Evolutionary conservation across 2,888 invertebrate genomes (phyloP).

Genomic region (Mythimna vitellina): DNA sequence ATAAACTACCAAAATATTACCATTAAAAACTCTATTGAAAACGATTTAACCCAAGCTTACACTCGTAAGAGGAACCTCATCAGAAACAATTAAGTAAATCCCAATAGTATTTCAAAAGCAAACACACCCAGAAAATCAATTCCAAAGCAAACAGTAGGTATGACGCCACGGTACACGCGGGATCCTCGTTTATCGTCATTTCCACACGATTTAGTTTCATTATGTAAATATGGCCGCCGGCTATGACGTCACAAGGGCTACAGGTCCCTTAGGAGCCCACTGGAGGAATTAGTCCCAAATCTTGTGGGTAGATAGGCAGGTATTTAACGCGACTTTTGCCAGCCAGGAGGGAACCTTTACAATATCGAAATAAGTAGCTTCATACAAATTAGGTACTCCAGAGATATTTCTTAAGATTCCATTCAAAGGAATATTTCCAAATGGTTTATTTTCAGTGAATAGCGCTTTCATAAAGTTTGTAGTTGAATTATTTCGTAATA

Average conservation of each 20-base stretch:
- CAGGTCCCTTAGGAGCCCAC: conserved; percentile 22
- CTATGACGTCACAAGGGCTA: conserved; percentile 38
- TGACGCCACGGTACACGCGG: conserved; percentile 15
- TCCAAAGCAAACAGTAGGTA: not conserved
- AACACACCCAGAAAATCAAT: conserved; percentile 9
- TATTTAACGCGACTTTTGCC: conserved; percentile 3
- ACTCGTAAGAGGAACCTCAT: not conserved
- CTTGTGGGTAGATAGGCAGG: not conserved
- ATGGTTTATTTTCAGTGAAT: conserved; percentile 43
- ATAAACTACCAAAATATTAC: no score
- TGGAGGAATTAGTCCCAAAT: conserved; percentile 20
- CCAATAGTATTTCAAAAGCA: not conserved
- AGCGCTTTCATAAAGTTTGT: conserved; percentile 40
- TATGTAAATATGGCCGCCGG: conserved; percentile 55
- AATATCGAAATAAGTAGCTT: conserved; percentile 25
- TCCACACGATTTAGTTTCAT: conserved; percentile 59
- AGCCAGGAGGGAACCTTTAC: not conserved
- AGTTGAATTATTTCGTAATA: conserved; percentile 22
- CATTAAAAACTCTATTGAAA: no score
- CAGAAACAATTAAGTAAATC: conserved; percentile 2
- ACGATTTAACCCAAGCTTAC: not conserved
- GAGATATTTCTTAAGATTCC: conserved; percentile 27
- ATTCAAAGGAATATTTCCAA: conserved; percentile 42
- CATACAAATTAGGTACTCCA: conserved; percentile 27
- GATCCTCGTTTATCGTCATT: conserved; percentile 43